Evolutionary conservation across 2,888 invertebrate species (phyloP), one percentile per base, ranked within the genome.

Genomic region (Liposcelis brunnea): DNA sequence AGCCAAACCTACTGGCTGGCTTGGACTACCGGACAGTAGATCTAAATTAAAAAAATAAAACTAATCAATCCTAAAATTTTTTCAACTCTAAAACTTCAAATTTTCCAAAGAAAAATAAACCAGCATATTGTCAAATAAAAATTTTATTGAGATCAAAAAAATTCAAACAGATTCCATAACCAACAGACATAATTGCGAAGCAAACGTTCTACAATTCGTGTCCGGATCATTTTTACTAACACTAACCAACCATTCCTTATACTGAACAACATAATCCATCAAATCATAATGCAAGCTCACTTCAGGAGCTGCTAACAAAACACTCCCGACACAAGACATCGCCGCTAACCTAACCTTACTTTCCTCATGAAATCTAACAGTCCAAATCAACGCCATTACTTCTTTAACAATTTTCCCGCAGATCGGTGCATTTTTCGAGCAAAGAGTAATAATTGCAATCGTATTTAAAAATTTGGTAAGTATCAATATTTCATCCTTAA

Each of bases 381-480:
- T 72, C 60, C 77, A 69, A 10, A 75, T 68, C 49, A 85, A 67
- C 50, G 76, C 75, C 1, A 85, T 64, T 1, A 80, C 65, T 55
- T 84, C 84, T 49, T 70, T 71, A 1, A 75, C 76, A 65, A 86
- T 80, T 49, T 70, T 68, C 0, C 72, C 60, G 8, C 74, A 70
- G 31, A 72, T 62, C 0, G 73, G 64, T 0, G 47, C 48, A 59
- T 86, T 82, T 51, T 77, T 72, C 0, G 82, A 70, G 1, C 75
- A 72, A 43, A 74, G 61, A 53, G 83, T 67, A 1, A 87, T 64
- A 16, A 74, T 69, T 0, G 79, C 72, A 2, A 85, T 58, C 0
- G 82, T 79, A 10, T 76, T 70, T 1, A 87, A 55, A 53, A 77
- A 80, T 53, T 75, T 74, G 1, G 77, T 64, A n/a, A 85, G 56